Conservation (phyloP, 1,140 invertebrate genomes). For the Drosophila lowei region DNA sequence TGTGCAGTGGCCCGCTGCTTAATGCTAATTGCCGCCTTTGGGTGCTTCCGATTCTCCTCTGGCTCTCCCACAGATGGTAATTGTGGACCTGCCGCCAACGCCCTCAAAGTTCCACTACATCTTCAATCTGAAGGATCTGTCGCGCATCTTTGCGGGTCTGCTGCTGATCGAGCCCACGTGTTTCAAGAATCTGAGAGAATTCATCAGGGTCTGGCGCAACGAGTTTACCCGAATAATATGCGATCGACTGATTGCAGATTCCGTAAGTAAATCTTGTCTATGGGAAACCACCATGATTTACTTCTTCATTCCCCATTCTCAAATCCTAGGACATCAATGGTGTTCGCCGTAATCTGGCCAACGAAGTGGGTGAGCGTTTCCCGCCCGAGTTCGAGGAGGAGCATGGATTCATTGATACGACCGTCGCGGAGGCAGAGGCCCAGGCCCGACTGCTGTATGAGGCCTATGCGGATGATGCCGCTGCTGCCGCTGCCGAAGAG, state of each 20-base stretch:
- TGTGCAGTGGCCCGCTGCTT: slow-evolving; percentile 21
- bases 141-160: slow-evolving; percentile 91
- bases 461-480: slow-evolving; percentile 32
- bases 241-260: slow-evolving; percentile 90
- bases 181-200: slow-evolving; percentile 87
- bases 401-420: slow-evolving; percentile 67
- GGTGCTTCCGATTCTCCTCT: neutral
- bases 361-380: slow-evolving; percentile 84
- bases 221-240: slow-evolving; percentile 93
- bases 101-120: slow-evolving; percentile 97
- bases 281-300: neutral
- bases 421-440: slow-evolving; percentile 55
- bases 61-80: slow-evolving; percentile 85
- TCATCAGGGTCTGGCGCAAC: slow-evolving; percentile 94
- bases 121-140: slow-evolving; percentile 95
- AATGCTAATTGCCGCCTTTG: slow-evolving; percentile 59
- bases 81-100: slow-evolving; percentile 92
- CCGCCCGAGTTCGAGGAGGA: slow-evolving; percentile 70
- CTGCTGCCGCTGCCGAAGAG: slow-evolving; percentile 40
- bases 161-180: slow-evolving; percentile 88
- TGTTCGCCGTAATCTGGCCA: slow-evolving; percentile 83
- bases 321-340: slow-evolving; percentile 57
- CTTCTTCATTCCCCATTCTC: neutral
- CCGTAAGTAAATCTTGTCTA: slow-evolving; percentile 36
- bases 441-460: slow-evolving; percentile 57